A percentile compares a stretch with the other conserved stretches of the same genome.
phyloP scores from a whole-genome alignment of 2,797 vertebrate species.

The Protosalanx chinensis region DNA sequence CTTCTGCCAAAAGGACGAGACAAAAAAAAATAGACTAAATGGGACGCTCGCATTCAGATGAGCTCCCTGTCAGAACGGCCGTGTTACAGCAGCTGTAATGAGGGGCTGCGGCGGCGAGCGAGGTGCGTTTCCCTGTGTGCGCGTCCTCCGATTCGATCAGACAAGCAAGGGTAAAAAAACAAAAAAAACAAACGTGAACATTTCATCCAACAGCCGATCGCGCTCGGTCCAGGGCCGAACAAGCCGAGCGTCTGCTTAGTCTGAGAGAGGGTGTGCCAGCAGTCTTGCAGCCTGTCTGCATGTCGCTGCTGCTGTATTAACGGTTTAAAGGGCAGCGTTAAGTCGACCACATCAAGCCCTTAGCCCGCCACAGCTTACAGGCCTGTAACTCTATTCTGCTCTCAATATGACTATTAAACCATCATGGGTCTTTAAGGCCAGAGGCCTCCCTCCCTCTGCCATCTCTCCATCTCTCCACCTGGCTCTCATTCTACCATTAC shows the following conservation, averaged over 20 bases:
- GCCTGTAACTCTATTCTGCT: slow-evolving; percentile 69
- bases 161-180: slow-evolving; percentile 18
- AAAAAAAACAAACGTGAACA: not conserved
- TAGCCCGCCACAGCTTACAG: slow-evolving; percentile 53
- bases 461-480: slow-evolving; percentile 60
- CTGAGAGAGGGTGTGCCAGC: slow-evolving; percentile 49
- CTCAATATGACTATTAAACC: slow-evolving; percentile 74
- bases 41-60: not conserved
- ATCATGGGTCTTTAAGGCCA: slow-evolving; percentile 75
- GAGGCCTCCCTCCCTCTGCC: slow-evolving; percentile 14
- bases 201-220: slow-evolving; percentile 20
- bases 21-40: not conserved
- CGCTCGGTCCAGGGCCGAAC: slow-evolving; percentile 32
- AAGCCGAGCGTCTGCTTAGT: slow-evolving; percentile 31
- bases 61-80: not conserved
- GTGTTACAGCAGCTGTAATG: not conserved
- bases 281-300: slow-evolving; percentile 15
- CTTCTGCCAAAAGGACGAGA: slow-evolving; percentile 49
- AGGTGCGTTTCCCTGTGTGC: no score
- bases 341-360: slow-evolving; percentile 71
- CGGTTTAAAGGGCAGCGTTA: slow-evolving; percentile 62
- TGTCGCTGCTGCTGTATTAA: slow-evolving; percentile 47
- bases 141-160: no score
- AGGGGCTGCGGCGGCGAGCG: no score
- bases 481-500: slow-evolving; percentile 69